Base-by-base conservation (phyloP, 2,797 vertebrate genomes). In the Margarornis squamiger region DNA sequence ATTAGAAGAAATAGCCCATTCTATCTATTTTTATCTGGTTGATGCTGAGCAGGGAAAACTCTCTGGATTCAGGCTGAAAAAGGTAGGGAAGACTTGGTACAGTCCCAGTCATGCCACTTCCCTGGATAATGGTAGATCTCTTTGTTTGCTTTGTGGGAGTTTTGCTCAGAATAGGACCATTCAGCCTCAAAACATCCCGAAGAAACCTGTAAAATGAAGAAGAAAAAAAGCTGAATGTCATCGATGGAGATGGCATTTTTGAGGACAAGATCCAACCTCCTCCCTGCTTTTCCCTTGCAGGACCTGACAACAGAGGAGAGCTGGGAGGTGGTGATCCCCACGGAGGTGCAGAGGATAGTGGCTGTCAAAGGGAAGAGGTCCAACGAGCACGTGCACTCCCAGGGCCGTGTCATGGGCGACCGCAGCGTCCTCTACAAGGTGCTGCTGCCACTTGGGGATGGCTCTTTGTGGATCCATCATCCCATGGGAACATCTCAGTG, bases 341-440 rank as follows among this genome's bases (percentile, higher is more conserved):
- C 98, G 0, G 99, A 99, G 39, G 97, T 99, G 1, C 99, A 99
- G 98, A 98, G 86, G 90, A 99, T 99, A 0, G 98, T 99, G 66
- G 92, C 94, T 2, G 98, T 99, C 90, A 99, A 99, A 97, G 99
- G 99, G 70, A 99, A 99, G 92, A 98, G 98, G 59, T 98, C 98
- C 86, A 99, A 98, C 1, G 99, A 99, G 96, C 99, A 99, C 0
- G 99, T 99, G 34, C 99, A 99, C 92, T 99, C 99, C 2, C 99
- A 99, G 96, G 99, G 99, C 84, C 98, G 99, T 2, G 99, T 99
- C 46, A 99, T 99, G 99, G 99, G 99, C 7, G 99, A 99, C 93
- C 99, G 99, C 48, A 99, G 99, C 4, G 99, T 99, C 66, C 99
- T 99, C 41, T 99, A 99, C 75, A 99, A 99, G 99, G 99, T 99